Evolutionary conservation across 2,797 vertebrate genomes (phyloP), one percentile per base, ranked within the genome.

Genomic region (Hemibagrus guttatus): DNA sequence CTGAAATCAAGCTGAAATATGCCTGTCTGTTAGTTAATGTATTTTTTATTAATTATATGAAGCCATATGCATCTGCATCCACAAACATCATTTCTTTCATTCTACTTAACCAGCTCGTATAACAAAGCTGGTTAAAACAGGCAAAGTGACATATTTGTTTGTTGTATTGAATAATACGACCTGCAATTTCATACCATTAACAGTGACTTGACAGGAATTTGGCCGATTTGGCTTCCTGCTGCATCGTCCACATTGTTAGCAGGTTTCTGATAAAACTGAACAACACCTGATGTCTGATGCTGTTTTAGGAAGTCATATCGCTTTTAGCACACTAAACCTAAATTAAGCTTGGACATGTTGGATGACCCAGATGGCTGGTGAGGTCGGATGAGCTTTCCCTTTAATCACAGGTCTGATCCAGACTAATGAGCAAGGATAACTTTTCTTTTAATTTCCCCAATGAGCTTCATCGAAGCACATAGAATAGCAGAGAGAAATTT

Each of bases 351-450:
- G 52, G 66, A 72, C 26, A 81, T 69, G 63, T 78, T 78, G 71
- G 49, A 76, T 78, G 49, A 59, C 61, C 61, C 71, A 17, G 31
- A 81, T 66, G 74, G 80, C 75, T 85, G 39, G 52, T 39, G 66
- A 82, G 71, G 54, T 58, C 56, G 58, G 74, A n/a, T 79, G 66
- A 71, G 68, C 56, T 49, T 56, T 31, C 75, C 54, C 23, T 83
- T 85, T 85, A 87, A 83, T 89, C 79, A 85, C 12, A 52, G 8
- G 19, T 69, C 58, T 83, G 80, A 89, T 84, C 69, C 64, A 71
- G 80, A 87, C 69, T 72, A 85, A 86, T 84, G 82, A 81, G 69
- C n/a, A 31, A 80, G 59, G 76, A 49, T 28, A 66, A 46, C 64
- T 68, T 85, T 72, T 28, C 59, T 35, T 84, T 87, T 87, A 84